Conservation (phyloP, 2,797 vertebrate genomes). For the Coranthus polyacanthus region DNA sequence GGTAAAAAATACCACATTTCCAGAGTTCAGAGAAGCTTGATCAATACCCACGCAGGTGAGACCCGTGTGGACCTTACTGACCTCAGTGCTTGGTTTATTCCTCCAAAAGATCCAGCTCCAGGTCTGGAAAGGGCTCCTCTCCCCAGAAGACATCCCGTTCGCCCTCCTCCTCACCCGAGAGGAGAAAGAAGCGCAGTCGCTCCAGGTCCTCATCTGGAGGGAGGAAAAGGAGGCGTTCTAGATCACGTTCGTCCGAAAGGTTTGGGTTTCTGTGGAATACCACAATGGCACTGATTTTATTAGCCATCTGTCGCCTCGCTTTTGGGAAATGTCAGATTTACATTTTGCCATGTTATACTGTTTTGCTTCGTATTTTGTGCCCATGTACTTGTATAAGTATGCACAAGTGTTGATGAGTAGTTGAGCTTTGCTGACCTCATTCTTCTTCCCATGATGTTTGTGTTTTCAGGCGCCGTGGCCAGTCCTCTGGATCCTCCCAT, state of each 20-base stretch:
- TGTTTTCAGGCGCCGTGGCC: constrained; percentile 91
- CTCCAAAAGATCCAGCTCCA: constrained; percentile 99
- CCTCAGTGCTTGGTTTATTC: constrained; percentile 91
- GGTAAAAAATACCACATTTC: neutral
- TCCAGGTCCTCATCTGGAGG: constrained; percentile 98
- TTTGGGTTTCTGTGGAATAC: constrained; percentile 99
- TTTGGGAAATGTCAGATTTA: constrained; percentile 61
- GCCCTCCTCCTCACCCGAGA: constrained; percentile 94
- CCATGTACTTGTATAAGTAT: constrained; percentile 59
- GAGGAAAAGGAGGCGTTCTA: constrained; percentile 97
- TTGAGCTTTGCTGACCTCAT: constrained; percentile 47
- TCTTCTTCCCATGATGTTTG: constrained; percentile 81
- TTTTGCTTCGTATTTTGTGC: constrained; percentile 18
- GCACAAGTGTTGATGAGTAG: constrained; percentile 27
- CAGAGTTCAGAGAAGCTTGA: constrained; percentile 66
- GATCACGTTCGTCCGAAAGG: constrained; percentile 99
- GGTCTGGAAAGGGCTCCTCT: constrained; percentile 96
- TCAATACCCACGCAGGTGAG: constrained; percentile 62
- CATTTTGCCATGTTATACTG: constrained; percentile 31
- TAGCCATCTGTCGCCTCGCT: constrained; percentile 68
- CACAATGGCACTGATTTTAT: constrained; percentile 86
- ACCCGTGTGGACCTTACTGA: constrained; percentile 72
- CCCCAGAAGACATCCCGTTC: constrained; percentile 96
- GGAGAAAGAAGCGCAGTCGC: constrained; percentile 94
- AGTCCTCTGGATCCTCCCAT: constrained; percentile 96